Conservation (phyloP, 2,113 vertebrate species). For the Cyprinodon variegatus region DNA sequence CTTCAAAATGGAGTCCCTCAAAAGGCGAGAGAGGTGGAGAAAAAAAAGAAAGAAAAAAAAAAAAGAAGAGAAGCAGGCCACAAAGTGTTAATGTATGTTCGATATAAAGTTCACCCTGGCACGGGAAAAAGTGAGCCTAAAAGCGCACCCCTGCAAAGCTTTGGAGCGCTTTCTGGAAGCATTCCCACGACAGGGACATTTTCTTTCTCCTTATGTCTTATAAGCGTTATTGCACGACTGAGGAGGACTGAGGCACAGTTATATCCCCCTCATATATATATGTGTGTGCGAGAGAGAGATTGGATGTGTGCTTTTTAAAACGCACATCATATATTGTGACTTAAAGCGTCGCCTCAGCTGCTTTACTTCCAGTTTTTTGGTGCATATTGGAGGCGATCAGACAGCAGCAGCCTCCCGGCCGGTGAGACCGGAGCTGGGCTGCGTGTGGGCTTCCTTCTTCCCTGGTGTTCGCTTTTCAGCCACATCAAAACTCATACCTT, state of each 20-base stretch:
- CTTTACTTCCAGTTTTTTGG: conserved; percentile 11
- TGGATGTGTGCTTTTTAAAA: conserved; percentile 12
- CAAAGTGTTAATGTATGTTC: conserved; percentile 79
- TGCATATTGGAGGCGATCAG: background rate
- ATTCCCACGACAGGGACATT: conserved; percentile 41
- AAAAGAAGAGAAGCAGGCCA: conserved; percentile 73
- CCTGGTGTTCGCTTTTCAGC: background rate
- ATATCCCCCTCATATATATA: conserved; percentile 16
- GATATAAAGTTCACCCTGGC: conserved; percentile 64
- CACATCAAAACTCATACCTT: background rate
- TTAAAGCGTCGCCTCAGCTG: background rate
- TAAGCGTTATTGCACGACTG: conserved; percentile 51
- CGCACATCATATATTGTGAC: conserved; percentile 20
- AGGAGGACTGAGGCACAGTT: conserved; percentile 39
- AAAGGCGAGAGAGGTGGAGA: conserved; percentile 26
- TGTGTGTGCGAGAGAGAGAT: conserved; percentile 14
- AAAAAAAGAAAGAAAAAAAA: background rate
- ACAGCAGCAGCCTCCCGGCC: conserved; percentile 40
- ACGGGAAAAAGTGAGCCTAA: conserved; percentile 32
- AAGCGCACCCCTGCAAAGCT: conserved; percentile 19
- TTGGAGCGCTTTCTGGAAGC: conserved; percentile 7
- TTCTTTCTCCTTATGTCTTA: conserved; percentile 40
- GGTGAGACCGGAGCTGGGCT: conserved; percentile 13
- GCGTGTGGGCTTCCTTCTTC: conserved; percentile 14
- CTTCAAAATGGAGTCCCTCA: conserved; percentile 85